These are phyloP conservation scores for Sitophilus oryzae DNA, from an alignment of 1,140 invertebrate genomes.

Conservation along the genomic window DNA sequence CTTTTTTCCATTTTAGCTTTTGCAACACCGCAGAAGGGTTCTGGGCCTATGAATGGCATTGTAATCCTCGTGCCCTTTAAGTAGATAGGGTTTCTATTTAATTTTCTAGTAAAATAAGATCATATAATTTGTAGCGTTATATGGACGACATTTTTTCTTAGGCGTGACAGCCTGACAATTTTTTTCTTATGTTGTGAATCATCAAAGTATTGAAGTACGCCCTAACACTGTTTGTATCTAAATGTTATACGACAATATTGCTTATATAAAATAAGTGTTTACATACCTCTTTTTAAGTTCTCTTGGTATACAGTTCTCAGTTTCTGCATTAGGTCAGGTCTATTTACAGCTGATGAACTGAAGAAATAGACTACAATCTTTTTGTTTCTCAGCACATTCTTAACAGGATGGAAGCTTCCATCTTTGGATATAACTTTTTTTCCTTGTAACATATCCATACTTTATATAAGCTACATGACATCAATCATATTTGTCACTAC, in stretches of 20 bases:
- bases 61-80: too few species aligned
- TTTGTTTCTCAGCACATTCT: conserved; percentile 18
- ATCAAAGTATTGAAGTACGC: too few species aligned
- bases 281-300: conserved; percentile 21
- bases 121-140: too few species aligned
- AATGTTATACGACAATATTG: background rate
- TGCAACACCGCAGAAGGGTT: too few species aligned
- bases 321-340: conserved; percentile 14
- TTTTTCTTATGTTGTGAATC: too few species aligned
- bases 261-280: background rate
- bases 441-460: conserved; percentile 24
- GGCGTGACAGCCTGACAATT: too few species aligned
- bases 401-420: conserved; percentile 10
- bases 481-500: background rate
- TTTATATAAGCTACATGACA: background rate
- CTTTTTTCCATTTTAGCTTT: too few species aligned
- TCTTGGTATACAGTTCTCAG: conserved; percentile 22
- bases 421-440: conserved; percentile 21
- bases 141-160: too few species aligned
- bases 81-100: too few species aligned
- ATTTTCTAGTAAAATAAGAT: too few species aligned
- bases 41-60: too few species aligned
- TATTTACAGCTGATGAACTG: conserved; percentile 20
- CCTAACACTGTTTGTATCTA: too few species aligned
- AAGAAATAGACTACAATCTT: conserved; percentile 25